These are phyloP conservation scores for Caranx ignobilis DNA, from an alignment of 2,113 vertebrate genomes.

Conservation along the genomic window DNA sequence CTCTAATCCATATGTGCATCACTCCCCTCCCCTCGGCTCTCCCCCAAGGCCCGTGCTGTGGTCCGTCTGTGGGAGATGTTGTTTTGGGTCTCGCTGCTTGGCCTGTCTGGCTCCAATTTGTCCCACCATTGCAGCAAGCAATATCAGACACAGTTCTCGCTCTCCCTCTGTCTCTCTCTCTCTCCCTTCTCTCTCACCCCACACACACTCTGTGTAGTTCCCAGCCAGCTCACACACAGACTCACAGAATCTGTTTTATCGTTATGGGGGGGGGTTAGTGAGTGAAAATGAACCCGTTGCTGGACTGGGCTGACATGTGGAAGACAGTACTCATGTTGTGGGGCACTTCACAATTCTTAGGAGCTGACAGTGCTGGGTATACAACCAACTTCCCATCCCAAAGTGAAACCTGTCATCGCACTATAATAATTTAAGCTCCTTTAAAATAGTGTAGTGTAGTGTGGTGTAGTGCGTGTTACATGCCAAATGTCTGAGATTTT, in stretches of 20 bases:
- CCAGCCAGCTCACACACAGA: conserved; percentile 53
- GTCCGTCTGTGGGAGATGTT: conserved; percentile 82
- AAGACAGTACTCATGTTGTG: conserved; percentile 14
- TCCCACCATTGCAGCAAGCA: conserved; percentile 81
- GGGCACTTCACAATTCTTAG: background rate
- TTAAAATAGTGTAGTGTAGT: background rate
- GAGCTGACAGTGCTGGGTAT: background rate
- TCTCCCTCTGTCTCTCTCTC: conserved; percentile 44
- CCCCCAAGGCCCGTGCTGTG: conserved; percentile 77
- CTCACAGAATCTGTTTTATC: conserved; percentile 57
- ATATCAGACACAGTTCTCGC: conserved; percentile 79
- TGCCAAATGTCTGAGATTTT: background rate
- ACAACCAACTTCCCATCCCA: background rate
- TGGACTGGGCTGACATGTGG: conserved; percentile 24
- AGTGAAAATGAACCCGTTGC: conserved; percentile 28
- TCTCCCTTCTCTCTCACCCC: conserved; percentile 51
- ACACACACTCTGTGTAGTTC: conserved; percentile 73
- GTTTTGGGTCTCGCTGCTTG: conserved; percentile 81
- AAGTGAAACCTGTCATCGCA: background rate
- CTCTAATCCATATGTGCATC: conserved; percentile 74
- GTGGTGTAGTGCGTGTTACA: background rate
- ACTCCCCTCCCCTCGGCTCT: conserved; percentile 54
- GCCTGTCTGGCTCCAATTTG: conserved; percentile 87
- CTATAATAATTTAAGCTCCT: background rate
- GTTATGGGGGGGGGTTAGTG: conserved; percentile 5